These are phyloP conservation scores for Melikaiella ostensackeni DNA, from an alignment of 2,888 invertebrate genomes.

Conservation along the genomic window DNA sequence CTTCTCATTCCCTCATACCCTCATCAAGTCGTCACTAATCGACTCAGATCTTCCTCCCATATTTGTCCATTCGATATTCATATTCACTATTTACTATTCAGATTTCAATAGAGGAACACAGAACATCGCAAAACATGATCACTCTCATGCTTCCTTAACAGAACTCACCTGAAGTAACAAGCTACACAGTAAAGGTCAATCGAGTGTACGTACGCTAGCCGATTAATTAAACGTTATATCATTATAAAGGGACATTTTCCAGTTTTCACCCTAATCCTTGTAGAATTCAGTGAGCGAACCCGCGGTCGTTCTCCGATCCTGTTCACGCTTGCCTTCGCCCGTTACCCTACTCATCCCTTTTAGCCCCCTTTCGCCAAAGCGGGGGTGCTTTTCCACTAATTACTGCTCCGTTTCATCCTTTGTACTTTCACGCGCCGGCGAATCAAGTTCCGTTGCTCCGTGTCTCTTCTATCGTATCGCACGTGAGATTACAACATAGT, in stretches of 20 bases:
- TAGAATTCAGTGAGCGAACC: conserved; percentile 76
- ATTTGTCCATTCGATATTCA: not conserved
- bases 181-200: not conserved
- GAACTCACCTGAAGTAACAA: not conserved
- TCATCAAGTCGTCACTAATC: conserved; percentile 4
- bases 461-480: conserved; percentile 41
- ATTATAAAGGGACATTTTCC: conserved; percentile 77
- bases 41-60: not conserved
- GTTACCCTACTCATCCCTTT: conserved; percentile 67
- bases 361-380: conserved; percentile 55
- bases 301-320: conserved; percentile 62
- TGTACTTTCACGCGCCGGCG: conserved; percentile 66
- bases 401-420: conserved; percentile 72
- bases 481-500: conserved; percentile 42
- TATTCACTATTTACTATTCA: not conserved
- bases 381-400: conserved; percentile 73
- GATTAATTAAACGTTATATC: conserved; percentile 74
- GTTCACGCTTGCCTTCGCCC: conserved; percentile 73
- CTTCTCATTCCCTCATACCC: conserved; percentile 33
- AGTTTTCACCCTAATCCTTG: conserved; percentile 76
- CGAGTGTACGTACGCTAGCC: conserved; percentile 32
- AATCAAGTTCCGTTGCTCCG: conserved; percentile 56
- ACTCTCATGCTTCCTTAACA: not conserved
- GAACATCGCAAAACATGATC: not conserved
- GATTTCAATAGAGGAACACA: not conserved